Evolutionary conservation across 2,888 invertebrate species (phyloP).

Genomic region (Pardosa pseudoannulata): DNA sequence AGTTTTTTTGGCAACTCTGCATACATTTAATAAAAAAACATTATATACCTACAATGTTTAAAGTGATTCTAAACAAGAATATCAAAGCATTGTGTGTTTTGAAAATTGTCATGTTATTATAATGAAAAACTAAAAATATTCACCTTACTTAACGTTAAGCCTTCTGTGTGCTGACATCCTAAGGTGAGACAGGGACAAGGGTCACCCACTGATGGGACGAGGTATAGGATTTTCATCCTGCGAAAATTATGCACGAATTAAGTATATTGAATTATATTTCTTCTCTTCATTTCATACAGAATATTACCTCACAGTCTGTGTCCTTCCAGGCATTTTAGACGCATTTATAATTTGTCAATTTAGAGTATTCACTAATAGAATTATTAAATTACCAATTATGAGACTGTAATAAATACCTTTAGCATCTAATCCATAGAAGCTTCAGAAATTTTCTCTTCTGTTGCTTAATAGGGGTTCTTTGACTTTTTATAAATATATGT

Average conservation of each 20-base stretch:
- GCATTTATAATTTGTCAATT: neutral
- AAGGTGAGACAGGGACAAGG: slow-evolving; percentile 35
- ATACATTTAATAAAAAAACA: too few species aligned
- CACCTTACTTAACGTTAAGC: slow-evolving; percentile 63
- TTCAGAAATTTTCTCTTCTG: too few species aligned
- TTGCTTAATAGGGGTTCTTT: too few species aligned
- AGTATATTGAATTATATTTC: slow-evolving; percentile 42
- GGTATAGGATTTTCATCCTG: slow-evolving; percentile 60
- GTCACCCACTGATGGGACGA: slow-evolving; percentile 29
- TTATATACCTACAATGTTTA: too few species aligned
- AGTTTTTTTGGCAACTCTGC: too few species aligned
- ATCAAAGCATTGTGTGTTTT: too few species aligned
- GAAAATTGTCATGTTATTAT: too few species aligned
- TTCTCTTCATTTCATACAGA: neutral
- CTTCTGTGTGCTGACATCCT: slow-evolving; percentile 18
- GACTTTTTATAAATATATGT: too few species aligned
- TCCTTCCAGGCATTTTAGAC: too few species aligned
- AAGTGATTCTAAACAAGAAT: too few species aligned
- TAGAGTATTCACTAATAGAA: neutral
- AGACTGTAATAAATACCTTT: neutral
- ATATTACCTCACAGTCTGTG: neutral
- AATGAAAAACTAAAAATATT: slow-evolving; percentile 46
- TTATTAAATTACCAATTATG: neutral
- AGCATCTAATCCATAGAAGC: too few species aligned
- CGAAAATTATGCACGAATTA: slow-evolving; percentile 68